phyloP scores from a whole-genome alignment of 2,797 vertebrate species.

The Bovichtus diacanthus region DNA sequence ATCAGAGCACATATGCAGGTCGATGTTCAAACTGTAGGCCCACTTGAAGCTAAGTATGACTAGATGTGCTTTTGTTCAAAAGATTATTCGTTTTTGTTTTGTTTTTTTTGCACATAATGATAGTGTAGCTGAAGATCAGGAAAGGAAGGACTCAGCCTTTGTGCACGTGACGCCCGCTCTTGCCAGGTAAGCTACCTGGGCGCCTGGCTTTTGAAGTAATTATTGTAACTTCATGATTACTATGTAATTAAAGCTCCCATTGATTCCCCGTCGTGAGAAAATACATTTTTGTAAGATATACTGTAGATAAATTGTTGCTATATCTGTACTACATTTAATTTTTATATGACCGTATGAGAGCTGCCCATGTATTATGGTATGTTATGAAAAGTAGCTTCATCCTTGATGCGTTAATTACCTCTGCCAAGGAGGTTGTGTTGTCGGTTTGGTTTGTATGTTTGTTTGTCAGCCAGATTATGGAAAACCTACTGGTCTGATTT shows the following conservation, averaged over 20 bases:
- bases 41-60: neutral
- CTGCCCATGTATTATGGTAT: neutral
- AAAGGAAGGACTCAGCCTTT: too few species aligned
- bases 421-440: too few species aligned
- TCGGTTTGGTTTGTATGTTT: too few species aligned
- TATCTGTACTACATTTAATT: neutral
- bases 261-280: neutral
- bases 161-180: too few species aligned
- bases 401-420: neutral
- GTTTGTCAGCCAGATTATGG: too few species aligned
- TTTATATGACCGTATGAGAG: neutral
- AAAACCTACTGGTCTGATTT: too few species aligned
- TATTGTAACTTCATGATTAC: neutral
- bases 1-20: slow-evolving; percentile 3
- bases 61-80: too few species aligned
- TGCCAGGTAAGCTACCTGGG: too few species aligned
- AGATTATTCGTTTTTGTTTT: too few species aligned
- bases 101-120: too few species aligned
- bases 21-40: neutral
- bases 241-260: neutral
- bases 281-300: neutral
- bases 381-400: neutral
- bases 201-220: slow-evolving; percentile 1
- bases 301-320: neutral
- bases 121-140: too few species aligned